phyloP scores from a whole-genome alignment of 2,797 vertebrate genomes.

The Pterois miles region DNA sequence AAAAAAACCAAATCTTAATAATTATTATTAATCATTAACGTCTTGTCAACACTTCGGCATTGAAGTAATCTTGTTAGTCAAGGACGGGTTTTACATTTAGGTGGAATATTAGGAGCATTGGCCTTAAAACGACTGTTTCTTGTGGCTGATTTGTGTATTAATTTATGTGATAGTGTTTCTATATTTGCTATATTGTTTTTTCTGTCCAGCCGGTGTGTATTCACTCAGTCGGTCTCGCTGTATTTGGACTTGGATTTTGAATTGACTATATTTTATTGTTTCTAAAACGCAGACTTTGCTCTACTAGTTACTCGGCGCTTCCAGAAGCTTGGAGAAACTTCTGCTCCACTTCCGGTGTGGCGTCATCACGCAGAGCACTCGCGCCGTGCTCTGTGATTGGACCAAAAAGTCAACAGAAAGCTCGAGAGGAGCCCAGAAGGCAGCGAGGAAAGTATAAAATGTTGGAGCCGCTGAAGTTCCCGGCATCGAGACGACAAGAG shows the following conservation, averaged over 20 bases:
- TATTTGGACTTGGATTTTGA: neutral
- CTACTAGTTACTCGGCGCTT: neutral
- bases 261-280: too few relatives aligned
- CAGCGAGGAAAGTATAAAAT: neutral
- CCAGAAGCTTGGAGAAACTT: neutral
- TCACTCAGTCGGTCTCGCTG: neutral
- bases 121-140: neutral
- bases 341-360: accelerated
- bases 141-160: neutral
- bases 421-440: neutral
- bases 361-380: conserved; percentile 4
- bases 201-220: neutral
- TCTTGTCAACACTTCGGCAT: too few relatives aligned
- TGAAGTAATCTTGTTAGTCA: too few relatives aligned
- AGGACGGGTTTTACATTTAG: neutral
- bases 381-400: conserved; percentile 21
- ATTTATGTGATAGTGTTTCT: too few relatives aligned
- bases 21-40: too few relatives aligned
- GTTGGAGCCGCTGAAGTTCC: accelerated
- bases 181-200: neutral
- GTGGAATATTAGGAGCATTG: neutral
- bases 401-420: neutral
- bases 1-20: too few relatives aligned
- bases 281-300: neutral
- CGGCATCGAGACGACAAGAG: too few relatives aligned